A percentile compares a stretch with the other conserved stretches of the same genome.
These are phyloP conservation scores for Dipodomys spectabilis DNA, from an alignment of 2,113 vertebrate species.

Conservation along the genomic window DNA sequence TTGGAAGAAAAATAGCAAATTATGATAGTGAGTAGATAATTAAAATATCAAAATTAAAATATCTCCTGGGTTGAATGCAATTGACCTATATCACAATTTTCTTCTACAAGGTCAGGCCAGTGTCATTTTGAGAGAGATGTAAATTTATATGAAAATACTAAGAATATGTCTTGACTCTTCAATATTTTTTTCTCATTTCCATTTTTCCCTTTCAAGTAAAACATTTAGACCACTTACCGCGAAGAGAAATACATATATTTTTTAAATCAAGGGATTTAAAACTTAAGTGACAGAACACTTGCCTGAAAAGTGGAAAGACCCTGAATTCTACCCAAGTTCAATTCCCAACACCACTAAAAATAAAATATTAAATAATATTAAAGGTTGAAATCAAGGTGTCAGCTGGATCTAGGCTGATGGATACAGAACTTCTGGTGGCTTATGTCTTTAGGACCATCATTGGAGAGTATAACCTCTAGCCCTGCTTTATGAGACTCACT, in stretches of 20 bases:
- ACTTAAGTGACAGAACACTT: no score
- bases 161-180: background rate
- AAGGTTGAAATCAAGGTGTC: background rate
- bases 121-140: background rate
- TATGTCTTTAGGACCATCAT: background rate
- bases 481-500: background rate
- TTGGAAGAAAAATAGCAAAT: background rate
- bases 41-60: background rate
- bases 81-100: background rate
- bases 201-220: background rate
- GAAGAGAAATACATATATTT: background rate
- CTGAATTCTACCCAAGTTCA: background rate
- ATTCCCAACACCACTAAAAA: no score
- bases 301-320: background rate
- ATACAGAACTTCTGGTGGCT: background rate
- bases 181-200: background rate
- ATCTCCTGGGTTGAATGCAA: background rate
- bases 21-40: background rate
- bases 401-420: background rate
- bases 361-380: no score
- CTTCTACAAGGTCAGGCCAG: background rate
- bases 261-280: no score
- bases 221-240: background rate
- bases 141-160: background rate
- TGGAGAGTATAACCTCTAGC: background rate